phyloP scores from a whole-genome alignment of 2,113 vertebrate genomes.

The Gobius niger region DNA sequence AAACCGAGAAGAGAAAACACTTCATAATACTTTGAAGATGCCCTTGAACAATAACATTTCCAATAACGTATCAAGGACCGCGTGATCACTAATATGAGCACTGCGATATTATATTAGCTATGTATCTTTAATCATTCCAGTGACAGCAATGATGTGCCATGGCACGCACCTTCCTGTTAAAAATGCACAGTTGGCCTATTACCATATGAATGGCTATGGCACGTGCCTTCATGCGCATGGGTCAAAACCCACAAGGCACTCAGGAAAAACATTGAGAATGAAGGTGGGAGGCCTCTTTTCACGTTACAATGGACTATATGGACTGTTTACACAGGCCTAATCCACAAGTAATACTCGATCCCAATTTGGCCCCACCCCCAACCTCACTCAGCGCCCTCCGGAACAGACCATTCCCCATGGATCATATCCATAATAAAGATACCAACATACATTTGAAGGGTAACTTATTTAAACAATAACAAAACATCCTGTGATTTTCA shows the following conservation, averaged over 20 bases:
- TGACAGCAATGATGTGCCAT: slow-evolving; percentile 28
- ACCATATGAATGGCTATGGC: slow-evolving; percentile 63
- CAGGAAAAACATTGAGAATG: slow-evolving; percentile 47
- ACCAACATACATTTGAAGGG: not conserved
- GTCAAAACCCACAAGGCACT: slow-evolving; percentile 59
- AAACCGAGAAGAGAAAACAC: no score
- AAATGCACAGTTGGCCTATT: slow-evolving; percentile 56
- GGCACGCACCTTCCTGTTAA: slow-evolving; percentile 19
- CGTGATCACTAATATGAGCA: no score
- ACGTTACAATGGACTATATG: slow-evolving; percentile 63
- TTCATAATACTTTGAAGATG: no score
- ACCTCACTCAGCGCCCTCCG: slow-evolving; percentile 4
- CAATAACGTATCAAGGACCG: not conserved
- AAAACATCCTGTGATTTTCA: no score
- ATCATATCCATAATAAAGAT: not conserved
- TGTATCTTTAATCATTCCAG: not conserved
- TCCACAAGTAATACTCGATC: slow-evolving; percentile 34
- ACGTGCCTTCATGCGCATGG: slow-evolving; percentile 57
- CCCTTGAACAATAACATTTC: not conserved
- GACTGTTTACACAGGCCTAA: slow-evolving; percentile 57
- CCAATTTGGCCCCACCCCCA: slow-evolving; percentile 3
- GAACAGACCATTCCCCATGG: not conserved
- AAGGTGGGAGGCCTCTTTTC: slow-evolving; percentile 53
- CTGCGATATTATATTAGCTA: not conserved
- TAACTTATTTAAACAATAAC: not conserved